Percentiles rank a stretch among this genome's conserved stretches.
Conservation (phyloP, 1,140 invertebrate species). For the Carcinoscorpius rotundicauda region DNA sequence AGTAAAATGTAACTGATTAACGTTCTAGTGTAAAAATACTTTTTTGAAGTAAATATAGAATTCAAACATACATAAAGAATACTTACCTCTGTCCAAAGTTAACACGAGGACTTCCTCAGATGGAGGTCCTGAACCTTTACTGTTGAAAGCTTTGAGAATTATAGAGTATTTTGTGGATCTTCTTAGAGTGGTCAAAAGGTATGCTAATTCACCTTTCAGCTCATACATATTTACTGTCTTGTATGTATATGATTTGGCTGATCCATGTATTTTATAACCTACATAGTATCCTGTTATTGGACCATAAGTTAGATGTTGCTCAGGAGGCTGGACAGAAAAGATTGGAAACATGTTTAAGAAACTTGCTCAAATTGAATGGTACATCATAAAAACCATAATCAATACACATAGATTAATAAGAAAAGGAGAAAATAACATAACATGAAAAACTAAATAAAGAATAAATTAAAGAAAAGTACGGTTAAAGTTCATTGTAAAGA, state of each 20-base stretch:
- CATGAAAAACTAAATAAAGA: no score
- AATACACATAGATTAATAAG: no score
- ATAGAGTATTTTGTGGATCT: slow-evolving; percentile 24
- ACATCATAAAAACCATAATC: no score
- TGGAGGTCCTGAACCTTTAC: slow-evolving; percentile 23
- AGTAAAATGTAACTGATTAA: no score
- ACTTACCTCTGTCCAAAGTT: slow-evolving; percentile 39
- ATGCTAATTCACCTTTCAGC: slow-evolving; percentile 19
- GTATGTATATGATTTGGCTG: slow-evolving; percentile 53
- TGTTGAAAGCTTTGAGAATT: slow-evolving; percentile 25
- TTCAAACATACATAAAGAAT: not conserved
- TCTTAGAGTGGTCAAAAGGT: slow-evolving; percentile 18
- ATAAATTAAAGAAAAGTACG: no score
- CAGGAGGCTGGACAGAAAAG: slow-evolving; percentile 44
- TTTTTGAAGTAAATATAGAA: no score
- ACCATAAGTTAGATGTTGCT: slow-evolving; percentile 64
- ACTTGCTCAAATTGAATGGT: not conserved
- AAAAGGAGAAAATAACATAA: no score
- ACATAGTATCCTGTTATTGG: slow-evolving; percentile 56
- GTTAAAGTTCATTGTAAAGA: no score
- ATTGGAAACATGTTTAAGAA: no score
- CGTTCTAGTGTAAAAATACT: no score
- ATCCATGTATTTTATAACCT: slow-evolving; percentile 37
- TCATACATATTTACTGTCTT: slow-evolving; percentile 70
- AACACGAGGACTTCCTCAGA: slow-evolving; percentile 21